Conservation (phyloP, 2,113 vertebrate genomes). For the Toxotes chatareus region DNA sequence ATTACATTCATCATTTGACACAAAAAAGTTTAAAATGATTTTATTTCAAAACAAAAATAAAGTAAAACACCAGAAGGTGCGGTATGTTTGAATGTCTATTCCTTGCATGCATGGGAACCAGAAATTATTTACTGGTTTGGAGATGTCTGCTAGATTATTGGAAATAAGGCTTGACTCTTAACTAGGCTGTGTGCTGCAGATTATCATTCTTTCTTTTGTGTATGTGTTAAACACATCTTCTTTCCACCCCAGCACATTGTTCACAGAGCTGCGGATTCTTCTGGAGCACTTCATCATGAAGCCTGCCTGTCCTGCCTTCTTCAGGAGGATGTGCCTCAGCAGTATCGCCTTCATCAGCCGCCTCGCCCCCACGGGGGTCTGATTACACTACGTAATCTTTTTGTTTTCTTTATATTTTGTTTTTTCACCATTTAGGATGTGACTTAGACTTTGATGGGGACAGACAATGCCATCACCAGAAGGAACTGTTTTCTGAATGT, state of each 20-base stretch:
- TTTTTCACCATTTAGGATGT: slow-evolving; percentile 58
- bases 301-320: slow-evolving; percentile 92
- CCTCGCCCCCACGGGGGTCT: slow-evolving; percentile 94
- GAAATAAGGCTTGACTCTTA: too few relatives aligned
- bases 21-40: background rate
- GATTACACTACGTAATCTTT: slow-evolving; percentile 59
- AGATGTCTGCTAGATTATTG: background rate
- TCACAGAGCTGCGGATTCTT: slow-evolving; percentile 94
- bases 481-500: slow-evolving; percentile 72
- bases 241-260: slow-evolving; percentile 88
- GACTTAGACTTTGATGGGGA: slow-evolving; percentile 67
- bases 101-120: background rate
- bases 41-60: background rate
- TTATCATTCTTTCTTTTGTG: too few relatives aligned
- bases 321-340: slow-evolving; percentile 95
- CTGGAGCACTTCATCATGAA: slow-evolving; percentile 98
- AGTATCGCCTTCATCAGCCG: slow-evolving; percentile 98
- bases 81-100: background rate
- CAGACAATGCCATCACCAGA: slow-evolving; percentile 67
- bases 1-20: background rate
- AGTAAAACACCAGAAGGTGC: background rate
- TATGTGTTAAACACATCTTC: background rate
- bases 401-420: slow-evolving; percentile 18
- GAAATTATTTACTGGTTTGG: background rate
- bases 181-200: too few relatives aligned